Evolutionary conservation across 1,140 invertebrate species (phyloP).

Genomic region (Proales similis): DNA sequence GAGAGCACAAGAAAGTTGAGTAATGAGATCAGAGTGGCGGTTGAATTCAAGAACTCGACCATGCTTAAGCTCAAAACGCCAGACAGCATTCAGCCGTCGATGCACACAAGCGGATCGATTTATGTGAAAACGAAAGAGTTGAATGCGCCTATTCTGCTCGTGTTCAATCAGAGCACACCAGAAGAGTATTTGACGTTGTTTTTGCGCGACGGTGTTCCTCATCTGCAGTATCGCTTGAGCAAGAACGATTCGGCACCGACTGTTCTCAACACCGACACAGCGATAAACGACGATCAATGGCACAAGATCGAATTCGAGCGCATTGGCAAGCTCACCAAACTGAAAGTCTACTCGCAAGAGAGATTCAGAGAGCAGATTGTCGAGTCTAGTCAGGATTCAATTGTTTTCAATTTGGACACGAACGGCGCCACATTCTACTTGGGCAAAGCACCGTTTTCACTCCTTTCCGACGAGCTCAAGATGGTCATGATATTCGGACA

Average conservation of each 20-base stretch:
- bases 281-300: conserved; percentile 26
- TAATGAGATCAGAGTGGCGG: conserved; percentile 30
- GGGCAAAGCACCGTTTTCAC: conserved; percentile 22
- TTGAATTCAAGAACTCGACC: conserved; percentile 18
- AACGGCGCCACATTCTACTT: conserved; percentile 19
- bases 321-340: background rate
- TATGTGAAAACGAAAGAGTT: conserved; percentile 18
- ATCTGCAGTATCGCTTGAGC: conserved; percentile 28
- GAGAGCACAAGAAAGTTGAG: conserved; percentile 27
- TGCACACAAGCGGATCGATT: conserved; percentile 3
- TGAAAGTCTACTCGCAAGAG: conserved; percentile 8
- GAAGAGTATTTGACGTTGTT: conserved; percentile 25
- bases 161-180: conserved; percentile 22
- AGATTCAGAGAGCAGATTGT: background rate
- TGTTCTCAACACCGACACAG: background rate
- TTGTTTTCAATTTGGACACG: conserved; percentile 19
- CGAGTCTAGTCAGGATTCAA: conserved; percentile 6
- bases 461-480: conserved; percentile 19
- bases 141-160: conserved; percentile 1
- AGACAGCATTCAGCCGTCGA: conserved; percentile 9
- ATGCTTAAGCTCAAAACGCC: conserved; percentile 17
- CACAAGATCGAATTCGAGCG: conserved; percentile 32
- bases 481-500: background rate
- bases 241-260: conserved; percentile 1
- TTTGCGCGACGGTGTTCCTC: conserved; percentile 2